These are phyloP conservation scores for Neuroterus valhalla DNA, from an alignment of 1,140 invertebrate species.

Conservation along the genomic window DNA sequence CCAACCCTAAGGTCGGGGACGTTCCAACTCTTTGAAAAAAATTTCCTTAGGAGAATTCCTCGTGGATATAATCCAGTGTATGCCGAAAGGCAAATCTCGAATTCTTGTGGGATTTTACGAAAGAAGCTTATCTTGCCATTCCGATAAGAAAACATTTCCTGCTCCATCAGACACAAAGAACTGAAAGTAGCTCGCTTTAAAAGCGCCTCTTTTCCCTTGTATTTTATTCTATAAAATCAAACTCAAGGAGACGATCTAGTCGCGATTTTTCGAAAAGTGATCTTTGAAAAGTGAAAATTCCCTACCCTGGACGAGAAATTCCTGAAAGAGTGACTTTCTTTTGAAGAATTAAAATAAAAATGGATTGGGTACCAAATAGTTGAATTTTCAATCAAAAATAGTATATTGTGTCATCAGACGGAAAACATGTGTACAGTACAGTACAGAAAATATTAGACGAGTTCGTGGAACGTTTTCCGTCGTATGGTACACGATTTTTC, in stretches of 20 bases:
- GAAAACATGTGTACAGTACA: no score
- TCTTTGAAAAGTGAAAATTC: neutral
- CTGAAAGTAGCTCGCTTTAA: neutral
- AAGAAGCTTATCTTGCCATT: conserved; percentile 23
- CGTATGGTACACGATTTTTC: no score
- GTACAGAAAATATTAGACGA: no score
- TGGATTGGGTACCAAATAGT: no score
- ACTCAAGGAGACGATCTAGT: neutral
- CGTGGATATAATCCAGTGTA: no score
- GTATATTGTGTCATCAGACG: no score
- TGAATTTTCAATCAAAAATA: no score
- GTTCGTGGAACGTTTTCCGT: no score
- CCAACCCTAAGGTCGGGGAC: no score
- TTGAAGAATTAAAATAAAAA: conserved; percentile 28
- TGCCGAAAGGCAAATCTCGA: neutral
- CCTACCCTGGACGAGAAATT: neutral
- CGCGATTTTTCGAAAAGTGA: neutral
- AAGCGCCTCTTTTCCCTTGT: neutral
- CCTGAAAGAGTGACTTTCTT: neutral
- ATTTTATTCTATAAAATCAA: conserved; percentile 7
- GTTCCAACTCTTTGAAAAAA: no score
- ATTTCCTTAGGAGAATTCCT: no score
- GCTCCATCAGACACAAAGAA: neutral
- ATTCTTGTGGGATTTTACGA: conserved; percentile 10
- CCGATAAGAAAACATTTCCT: conserved; percentile 21